Conservation (phyloP, 2,888 invertebrate genomes). For the Acleris emargana region DNA sequence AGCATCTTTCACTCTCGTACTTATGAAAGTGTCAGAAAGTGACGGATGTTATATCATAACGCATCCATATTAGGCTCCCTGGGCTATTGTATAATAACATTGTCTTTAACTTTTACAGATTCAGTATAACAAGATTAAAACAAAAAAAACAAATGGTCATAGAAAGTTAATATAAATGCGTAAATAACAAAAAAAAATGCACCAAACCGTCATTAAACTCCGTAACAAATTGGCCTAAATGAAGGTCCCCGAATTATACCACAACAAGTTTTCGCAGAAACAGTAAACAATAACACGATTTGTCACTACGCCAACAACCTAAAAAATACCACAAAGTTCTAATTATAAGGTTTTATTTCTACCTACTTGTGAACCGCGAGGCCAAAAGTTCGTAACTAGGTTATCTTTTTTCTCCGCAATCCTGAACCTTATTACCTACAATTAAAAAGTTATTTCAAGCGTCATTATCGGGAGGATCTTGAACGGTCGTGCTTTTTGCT, state of each 20-base stretch:
- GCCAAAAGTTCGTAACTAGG: conserved; percentile 29
- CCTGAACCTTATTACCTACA: background rate
- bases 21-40: too few relatives aligned
- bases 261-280: conserved; percentile 14
- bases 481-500: conserved; percentile 11
- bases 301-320: conserved; percentile 8
- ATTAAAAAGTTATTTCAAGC: conserved; percentile 4
- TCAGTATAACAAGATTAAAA: too few relatives aligned
- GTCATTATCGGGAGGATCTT: conserved; percentile 3
- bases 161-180: background rate
- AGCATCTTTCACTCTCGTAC: too few relatives aligned
- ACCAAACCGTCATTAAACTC: background rate
- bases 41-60: too few relatives aligned
- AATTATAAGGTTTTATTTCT: conserved; percentile 25
- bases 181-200: background rate
- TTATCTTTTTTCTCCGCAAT: conserved; percentile 17
- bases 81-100: too few relatives aligned
- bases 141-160: too few relatives aligned
- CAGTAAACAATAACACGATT: conserved; percentile 9
- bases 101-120: too few relatives aligned
- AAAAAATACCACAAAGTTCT: conserved; percentile 12
- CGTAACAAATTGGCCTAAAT: conserved; percentile 16
- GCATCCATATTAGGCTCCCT: too few relatives aligned
- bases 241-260: background rate
- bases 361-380: conserved; percentile 20